Base-by-base conservation (phyloP, 2,797 vertebrate genomes). In the Siniperca undulata region DNA sequence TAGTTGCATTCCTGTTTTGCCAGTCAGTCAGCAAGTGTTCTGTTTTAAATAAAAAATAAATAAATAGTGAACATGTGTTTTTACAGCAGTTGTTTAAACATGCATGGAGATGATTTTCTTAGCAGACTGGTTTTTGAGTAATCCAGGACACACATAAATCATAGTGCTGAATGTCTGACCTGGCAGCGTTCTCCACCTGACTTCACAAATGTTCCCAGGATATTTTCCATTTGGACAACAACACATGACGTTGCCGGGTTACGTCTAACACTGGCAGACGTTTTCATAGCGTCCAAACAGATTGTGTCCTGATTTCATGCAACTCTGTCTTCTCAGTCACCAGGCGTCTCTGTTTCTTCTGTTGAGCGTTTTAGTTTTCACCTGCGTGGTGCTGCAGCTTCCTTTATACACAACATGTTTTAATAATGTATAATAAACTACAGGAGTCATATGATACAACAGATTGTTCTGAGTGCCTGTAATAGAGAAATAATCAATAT, bases 141-240 rank as follows among this genome's bases (percentile, higher is more conserved):
- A 89, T 62, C 75, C 70, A 40, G 73, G 66, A 68, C 46, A 59
- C 24, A 27, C 77, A 81, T 90, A 89, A 92, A 87, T 92, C 86
- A 75, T 52, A 11, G 53, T 30, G 60, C 78, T 78, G 62, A 78
- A 74, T 52, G 85, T 66, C 81, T 62, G 76, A 85, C 67, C 82
- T 89, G 92, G 89, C 88, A 85, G 70, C 36, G 2, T 71, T 74
- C 86, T 80, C 82, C 58, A 91, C 84, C 90, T 89, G 82, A 93
- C 90, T 81, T 88, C 91, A 89, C 76, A 52, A 74, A 74, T 80
- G 86, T 91, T 92, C 77, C 89, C 84, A 67, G 90, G 88, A 86
- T 82, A 80, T 83, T 89, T 93, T 91, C 90, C 86, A 77, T 83
- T 82, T 84, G 78, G 62, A 84, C 71, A 86, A 88, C 90, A 93